Evolutionary conservation across 1,140 invertebrate species (phyloP).

Genomic region (Caerostris extrusa): DNA sequence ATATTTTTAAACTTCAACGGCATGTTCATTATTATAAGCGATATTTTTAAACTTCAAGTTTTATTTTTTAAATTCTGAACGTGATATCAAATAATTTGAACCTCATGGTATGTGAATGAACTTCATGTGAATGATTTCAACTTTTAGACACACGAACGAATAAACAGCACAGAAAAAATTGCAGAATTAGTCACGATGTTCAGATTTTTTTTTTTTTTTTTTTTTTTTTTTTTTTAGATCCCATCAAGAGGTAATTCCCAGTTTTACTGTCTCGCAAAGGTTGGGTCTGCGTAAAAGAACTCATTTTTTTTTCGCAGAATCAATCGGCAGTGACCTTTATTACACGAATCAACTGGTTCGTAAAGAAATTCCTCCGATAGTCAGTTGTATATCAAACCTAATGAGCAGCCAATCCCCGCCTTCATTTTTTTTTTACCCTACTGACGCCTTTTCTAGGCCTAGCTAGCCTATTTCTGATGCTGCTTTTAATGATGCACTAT

Average conservation of each 20-base stretch:
- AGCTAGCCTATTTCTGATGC: neutral
- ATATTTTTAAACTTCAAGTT: no score
- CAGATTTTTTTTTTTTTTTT: neutral
- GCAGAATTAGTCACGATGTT: neutral
- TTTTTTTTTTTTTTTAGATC: neutral
- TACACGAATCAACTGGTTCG: conserved; percentile 21
- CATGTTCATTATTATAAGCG: no score
- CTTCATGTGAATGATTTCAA: no score
- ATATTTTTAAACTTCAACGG: no score
- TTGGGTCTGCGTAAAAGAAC: neutral
- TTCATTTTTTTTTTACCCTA: neutral
- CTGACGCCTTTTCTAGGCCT: neutral
- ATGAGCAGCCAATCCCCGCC: conserved; percentile 4
- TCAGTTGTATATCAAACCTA: conserved; percentile 26
- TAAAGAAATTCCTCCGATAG: conserved; percentile 21
- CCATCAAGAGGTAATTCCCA: neutral
- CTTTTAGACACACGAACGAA: no score
- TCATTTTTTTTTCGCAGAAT: neutral
- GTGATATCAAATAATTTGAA: no score
- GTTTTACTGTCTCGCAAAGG: neutral
- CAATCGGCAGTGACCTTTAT: neutral
- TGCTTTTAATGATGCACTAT: neutral
- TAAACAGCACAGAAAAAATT: no score
- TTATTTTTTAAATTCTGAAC: no score
- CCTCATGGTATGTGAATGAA: no score